These are phyloP conservation scores for Noctua pronuba DNA, from an alignment of 2,888 invertebrate genomes.

Conservation along the genomic window DNA sequence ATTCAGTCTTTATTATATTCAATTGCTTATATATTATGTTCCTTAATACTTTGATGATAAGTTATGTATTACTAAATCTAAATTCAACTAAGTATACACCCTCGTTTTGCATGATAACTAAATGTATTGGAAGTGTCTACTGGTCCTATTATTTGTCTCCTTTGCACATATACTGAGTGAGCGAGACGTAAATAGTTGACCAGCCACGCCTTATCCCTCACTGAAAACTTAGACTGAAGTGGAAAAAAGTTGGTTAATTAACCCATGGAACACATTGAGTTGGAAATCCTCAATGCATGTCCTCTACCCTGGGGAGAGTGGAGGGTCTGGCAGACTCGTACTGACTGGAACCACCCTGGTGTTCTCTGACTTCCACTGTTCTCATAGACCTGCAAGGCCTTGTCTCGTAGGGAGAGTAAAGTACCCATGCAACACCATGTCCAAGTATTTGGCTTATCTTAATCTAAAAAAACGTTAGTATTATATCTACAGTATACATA, in stretches of 20 bases:
- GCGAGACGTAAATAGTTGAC: background rate
- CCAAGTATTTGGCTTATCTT: background rate
- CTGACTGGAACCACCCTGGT: background rate
- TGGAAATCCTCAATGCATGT: background rate
- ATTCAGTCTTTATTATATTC: constrained; percentile 42
- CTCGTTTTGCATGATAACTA: background rate
- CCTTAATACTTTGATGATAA: background rate
- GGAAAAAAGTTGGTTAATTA: background rate
- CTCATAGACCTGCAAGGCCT: background rate
- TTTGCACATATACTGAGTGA: background rate
- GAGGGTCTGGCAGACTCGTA: background rate
- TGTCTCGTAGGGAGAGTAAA: background rate
- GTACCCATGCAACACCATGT: background rate
- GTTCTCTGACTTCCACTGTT: background rate
- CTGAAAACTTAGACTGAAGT: background rate
- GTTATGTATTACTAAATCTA: constrained; percentile 5
- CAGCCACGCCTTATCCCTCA: background rate
- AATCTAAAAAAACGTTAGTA: background rate
- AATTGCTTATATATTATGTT: constrained; percentile 11
- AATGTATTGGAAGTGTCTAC: background rate
- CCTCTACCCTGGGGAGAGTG: background rate
- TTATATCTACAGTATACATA: constrained; percentile 66
- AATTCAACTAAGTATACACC: background rate
- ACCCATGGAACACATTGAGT: background rate
- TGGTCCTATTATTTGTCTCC: background rate